phyloP scores from a whole-genome alignment of 2,113 vertebrate species.

The Amia ocellicauda region DNA sequence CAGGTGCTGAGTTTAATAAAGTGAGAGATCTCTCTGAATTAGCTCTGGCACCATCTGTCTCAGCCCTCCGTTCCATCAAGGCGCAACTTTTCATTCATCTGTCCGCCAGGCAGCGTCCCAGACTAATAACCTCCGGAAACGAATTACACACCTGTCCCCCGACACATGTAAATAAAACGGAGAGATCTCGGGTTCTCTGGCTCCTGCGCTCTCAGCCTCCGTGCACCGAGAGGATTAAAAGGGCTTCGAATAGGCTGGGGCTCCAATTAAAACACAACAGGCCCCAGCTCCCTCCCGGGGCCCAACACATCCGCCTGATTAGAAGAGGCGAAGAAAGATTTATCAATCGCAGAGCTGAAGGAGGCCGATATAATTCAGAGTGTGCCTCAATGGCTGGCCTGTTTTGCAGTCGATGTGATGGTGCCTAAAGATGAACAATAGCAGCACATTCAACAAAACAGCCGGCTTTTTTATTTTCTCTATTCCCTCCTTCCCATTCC shows the following conservation, averaged over 20 bases:
- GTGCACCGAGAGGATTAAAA: slow-evolving; percentile 65
- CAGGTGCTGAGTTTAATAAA: slow-evolving; percentile 39
- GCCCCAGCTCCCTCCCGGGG: no score
- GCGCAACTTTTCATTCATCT: slow-evolving; percentile 46
- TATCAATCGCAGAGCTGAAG: no score
- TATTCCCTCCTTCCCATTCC: no score
- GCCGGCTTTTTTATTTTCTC: no score
- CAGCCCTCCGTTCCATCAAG: slow-evolving; percentile 31
- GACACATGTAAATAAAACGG: slow-evolving; percentile 71
- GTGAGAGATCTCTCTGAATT: slow-evolving; percentile 39
- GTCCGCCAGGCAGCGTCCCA: slow-evolving; percentile 34
- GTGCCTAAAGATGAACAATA: no score
- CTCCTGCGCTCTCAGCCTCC: slow-evolving; percentile 37
- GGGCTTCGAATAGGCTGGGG: slow-evolving; percentile 66
- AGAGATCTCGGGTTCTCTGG: slow-evolving; percentile 26
- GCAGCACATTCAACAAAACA: no score
- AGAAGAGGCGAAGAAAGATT: no score
- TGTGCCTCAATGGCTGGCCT: no score
- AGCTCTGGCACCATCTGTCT: slow-evolving; percentile 48
- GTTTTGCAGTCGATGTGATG: no score
- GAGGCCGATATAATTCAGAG: no score
- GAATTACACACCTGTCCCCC: slow-evolving; percentile 50
- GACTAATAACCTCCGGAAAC: slow-evolving; percentile 40
- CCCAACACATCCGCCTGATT: no score
- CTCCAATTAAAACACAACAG: slow-evolving; percentile 61